phyloP scores from a whole-genome alignment of 1,140 invertebrate genomes.

The Caenorhabditis latens region DNA sequence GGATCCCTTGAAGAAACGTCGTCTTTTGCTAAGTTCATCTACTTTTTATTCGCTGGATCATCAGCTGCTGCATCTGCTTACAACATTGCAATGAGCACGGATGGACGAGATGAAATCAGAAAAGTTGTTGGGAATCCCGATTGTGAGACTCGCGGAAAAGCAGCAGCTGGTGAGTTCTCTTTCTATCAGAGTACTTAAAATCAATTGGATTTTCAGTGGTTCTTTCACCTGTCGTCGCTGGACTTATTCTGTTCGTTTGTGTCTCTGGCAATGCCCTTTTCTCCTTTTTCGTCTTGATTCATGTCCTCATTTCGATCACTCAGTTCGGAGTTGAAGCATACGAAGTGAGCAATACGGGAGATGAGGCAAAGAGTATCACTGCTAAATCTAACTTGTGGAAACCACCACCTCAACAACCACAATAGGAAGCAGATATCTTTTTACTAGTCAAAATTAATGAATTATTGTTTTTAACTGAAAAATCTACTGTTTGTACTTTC shows the following conservation, averaged over 20 bases:
- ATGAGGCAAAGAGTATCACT: conserved; percentile 3
- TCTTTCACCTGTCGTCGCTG: neutral
- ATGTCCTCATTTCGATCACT: neutral
- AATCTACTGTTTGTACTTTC: neutral
- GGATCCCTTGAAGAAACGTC: conserved; percentile 3
- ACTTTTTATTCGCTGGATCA: neutral
- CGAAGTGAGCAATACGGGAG: neutral
- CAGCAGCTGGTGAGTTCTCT: neutral
- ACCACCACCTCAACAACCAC: neutral
- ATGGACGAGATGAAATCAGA: conserved; percentile 19
- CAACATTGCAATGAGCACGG: neutral
- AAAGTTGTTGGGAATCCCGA: conserved; percentile 17
- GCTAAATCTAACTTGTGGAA: conserved; percentile 10
- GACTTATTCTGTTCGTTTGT: neutral
- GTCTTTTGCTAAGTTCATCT: neutral
- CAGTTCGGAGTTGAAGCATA: conserved; percentile 12
- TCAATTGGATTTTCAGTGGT: neutral
- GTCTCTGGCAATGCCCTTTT: neutral
- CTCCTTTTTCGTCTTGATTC: conserved; percentile 17
- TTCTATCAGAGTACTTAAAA: neutral
- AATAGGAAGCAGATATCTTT: neutral
- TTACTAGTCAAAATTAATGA: neutral
- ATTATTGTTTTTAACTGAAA: neutral
- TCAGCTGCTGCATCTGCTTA: neutral
- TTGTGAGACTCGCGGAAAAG: neutral